Base-by-base conservation (phyloP, 2,797 vertebrate species). In the Sternotherus odoratus region DNA sequence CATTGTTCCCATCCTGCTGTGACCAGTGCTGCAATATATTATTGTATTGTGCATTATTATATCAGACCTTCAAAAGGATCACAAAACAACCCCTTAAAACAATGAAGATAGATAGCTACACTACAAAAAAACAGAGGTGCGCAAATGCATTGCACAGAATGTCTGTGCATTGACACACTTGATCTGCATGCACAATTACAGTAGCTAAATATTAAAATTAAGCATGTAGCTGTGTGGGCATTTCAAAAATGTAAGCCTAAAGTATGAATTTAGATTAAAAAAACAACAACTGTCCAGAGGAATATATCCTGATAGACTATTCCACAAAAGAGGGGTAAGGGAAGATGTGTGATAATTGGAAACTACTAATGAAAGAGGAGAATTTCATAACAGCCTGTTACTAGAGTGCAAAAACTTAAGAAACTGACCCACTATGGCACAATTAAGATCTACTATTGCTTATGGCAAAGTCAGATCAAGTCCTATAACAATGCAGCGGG, bases 141-240 rank as follows among this genome's bases (percentile, higher is more conserved):
- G n/a, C 5, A 7, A n/a, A 10, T 50, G 82, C 10, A 2, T 0
- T 82, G 49, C 39, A 28, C 26, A 77, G 39, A 72, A 36, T 56
- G 39, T 46, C 19, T 5, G 0, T 0, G 0, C 50, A 50, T 72
- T 24, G 21, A 43, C 36, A 43, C 69, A 36, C 36, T 23, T 43
- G 10, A 0, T 6, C 10, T 0, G 63, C 0, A 1, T 51, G 23
- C 5, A 12, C 19, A 8, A 6, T 3, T 66, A 0, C 1, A 9
- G 48, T n/a, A 82, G 28, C 4, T 82, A 0, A 0, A 0, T 11
- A 5, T 49, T 78, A 43, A 53, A 80, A 19, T 53, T 2, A 6
- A 54, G 28, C 1, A 0, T 17, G 16, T 21, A n/a, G 10, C 10
- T 6, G 1, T 2, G 50, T 3, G 72, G 43, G 13, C 72, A 9